phyloP scores from a whole-genome alignment of 1,140 invertebrate species.

The Ips nitidus region DNA sequence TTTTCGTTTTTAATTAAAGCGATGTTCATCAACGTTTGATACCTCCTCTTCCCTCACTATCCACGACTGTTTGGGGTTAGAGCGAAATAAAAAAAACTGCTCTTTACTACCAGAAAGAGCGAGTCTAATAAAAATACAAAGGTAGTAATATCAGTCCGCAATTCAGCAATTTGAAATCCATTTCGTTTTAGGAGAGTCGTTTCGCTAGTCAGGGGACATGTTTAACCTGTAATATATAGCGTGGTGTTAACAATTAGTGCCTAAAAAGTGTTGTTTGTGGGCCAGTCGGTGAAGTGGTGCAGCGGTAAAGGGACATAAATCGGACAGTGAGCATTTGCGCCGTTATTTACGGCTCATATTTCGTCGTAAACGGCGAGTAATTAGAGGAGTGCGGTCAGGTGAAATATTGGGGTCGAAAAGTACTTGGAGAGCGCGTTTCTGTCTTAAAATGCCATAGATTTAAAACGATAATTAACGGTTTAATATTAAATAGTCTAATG shows the following conservation, averaged over 20 bases:
- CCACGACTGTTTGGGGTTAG: too few species aligned
- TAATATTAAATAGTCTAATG: too few species aligned
- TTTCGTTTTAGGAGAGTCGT: slow-evolving; percentile 22
- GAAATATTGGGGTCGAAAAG: slow-evolving; percentile 50
- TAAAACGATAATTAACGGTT: neutral
- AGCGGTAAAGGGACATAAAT: slow-evolving; percentile 46
- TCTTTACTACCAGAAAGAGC: too few species aligned
- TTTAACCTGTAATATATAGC: slow-evolving; percentile 41
- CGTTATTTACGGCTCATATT: slow-evolving; percentile 53
- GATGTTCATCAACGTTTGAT: too few species aligned
- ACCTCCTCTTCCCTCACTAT: too few species aligned
- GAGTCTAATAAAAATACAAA: neutral
- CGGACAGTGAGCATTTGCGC: slow-evolving; percentile 50
- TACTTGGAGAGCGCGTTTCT: slow-evolving; percentile 7
- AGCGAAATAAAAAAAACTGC: too few species aligned
- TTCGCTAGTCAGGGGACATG: slow-evolving; percentile 21
- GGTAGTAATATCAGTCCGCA: slow-evolving; percentile 9
- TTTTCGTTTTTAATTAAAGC: too few species aligned
- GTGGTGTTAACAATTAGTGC: slow-evolving; percentile 43
- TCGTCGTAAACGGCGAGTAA: slow-evolving; percentile 52
- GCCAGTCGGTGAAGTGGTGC: slow-evolving; percentile 41
- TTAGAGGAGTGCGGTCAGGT: slow-evolving; percentile 53
- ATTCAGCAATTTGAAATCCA: slow-evolving; percentile 30
- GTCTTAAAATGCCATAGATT: neutral
- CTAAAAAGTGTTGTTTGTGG: slow-evolving; percentile 44